A percentile compares a stretch with the other conserved stretches of the same genome.
phyloP scores from a whole-genome alignment of 2,888 invertebrate species.

The Tetragonula carbonaria region DNA sequence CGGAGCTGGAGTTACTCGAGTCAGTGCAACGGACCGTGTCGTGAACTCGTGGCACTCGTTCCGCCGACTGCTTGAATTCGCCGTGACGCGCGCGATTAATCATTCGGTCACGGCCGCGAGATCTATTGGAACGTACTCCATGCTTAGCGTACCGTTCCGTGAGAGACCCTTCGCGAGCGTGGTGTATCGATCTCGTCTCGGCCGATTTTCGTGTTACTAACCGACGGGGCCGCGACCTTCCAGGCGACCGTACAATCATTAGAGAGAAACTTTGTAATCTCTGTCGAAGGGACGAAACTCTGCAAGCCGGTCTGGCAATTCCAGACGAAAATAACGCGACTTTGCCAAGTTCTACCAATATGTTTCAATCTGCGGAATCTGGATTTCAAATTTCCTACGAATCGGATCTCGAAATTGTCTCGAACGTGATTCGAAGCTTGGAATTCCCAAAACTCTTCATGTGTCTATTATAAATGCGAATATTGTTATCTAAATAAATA shows the following conservation, averaged over 20 bases:
- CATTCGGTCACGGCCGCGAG: slow-evolving; percentile 42
- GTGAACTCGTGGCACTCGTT: slow-evolving; percentile 51
- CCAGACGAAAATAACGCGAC: slow-evolving; percentile 15
- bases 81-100: slow-evolving; percentile 62
- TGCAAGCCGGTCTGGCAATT: slow-evolving; percentile 15
- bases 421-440: too few relatives aligned
- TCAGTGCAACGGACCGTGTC: slow-evolving; percentile 50
- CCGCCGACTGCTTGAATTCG: slow-evolving; percentile 49
- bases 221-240: background rate
- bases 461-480: too few relatives aligned
- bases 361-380: slow-evolving; percentile 33
- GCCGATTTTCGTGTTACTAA: slow-evolving; percentile 1
- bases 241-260: background rate
- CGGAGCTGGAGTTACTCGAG: slow-evolving; percentile 58
- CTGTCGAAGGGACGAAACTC: background rate
- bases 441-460: too few relatives aligned
- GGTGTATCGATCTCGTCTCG: slow-evolving; percentile 26
- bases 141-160: slow-evolving; percentile 27
- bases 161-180: background rate
- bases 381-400: background rate
- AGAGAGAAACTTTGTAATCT: slow-evolving; percentile 10
- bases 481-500: too few relatives aligned
- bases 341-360: background rate
- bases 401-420: too few relatives aligned
- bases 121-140: slow-evolving; percentile 18